Evolutionary conservation across 1,140 invertebrate genomes (phyloP).

Genomic region (Pectinophora gossypiella): DNA sequence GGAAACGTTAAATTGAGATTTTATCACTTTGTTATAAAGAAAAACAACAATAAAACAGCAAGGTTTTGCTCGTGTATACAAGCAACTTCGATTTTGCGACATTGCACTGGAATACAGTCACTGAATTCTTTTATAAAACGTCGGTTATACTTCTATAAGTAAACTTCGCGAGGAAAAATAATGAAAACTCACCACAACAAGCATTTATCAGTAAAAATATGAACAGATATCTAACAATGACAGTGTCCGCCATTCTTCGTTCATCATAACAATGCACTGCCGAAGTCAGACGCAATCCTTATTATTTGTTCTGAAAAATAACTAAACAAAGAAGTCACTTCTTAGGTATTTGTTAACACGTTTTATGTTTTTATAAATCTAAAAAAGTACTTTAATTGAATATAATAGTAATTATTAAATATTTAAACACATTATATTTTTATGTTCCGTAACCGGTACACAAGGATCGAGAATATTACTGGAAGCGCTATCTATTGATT

Average conservation of each 20-base stretch:
- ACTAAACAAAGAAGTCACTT: too few relatives aligned
- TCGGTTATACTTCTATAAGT: background rate
- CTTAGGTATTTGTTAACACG: too few relatives aligned
- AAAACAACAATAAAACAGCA: conserved; percentile 6
- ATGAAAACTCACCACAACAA: conserved; percentile 50
- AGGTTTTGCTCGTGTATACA: background rate
- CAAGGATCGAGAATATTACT: too few relatives aligned
- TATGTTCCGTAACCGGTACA: too few relatives aligned
- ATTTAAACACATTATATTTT: too few relatives aligned
- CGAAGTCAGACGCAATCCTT: conserved; percentile 16
- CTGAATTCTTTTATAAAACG: background rate
- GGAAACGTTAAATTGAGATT: too few relatives aligned
- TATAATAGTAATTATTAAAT: too few relatives aligned
- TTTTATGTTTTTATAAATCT: too few relatives aligned
- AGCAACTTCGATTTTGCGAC: background rate
- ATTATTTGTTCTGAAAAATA: background rate
- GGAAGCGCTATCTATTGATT: too few relatives aligned
- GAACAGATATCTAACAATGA: conserved; percentile 68
- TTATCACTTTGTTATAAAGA: background rate
- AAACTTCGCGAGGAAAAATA: background rate
- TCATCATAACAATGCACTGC: conserved; percentile 70
- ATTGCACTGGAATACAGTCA: background rate
- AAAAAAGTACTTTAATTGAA: too few relatives aligned
- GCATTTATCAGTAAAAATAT: conserved; percentile 69
- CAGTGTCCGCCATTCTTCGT: conserved; percentile 73